Evolutionary conservation across 2,888 invertebrate genomes (phyloP).

Genomic region (Epiblema foenella): DNA sequence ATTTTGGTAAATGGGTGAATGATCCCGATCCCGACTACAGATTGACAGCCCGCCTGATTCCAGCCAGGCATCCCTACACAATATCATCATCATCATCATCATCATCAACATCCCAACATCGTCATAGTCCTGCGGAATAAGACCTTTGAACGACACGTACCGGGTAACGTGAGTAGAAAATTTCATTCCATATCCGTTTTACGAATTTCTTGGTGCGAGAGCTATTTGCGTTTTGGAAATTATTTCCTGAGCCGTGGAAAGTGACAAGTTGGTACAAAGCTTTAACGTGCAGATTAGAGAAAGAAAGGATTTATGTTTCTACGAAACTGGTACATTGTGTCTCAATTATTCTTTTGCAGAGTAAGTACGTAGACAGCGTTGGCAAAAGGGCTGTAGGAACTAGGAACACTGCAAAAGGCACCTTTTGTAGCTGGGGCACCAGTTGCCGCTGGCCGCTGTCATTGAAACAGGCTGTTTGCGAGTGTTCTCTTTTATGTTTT

Average conservation of each 20-base stretch:
- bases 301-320: constrained; percentile 17
- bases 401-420: constrained; percentile 6
- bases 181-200: constrained; percentile 17
- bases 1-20: no score
- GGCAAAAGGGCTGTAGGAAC: constrained; percentile 7
- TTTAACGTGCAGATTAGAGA: background rate
- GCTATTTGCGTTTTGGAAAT: constrained; percentile 21
- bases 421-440: constrained; percentile 19
- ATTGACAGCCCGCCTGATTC: no score
- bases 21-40: no score
- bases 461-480: constrained; percentile 1
- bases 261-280: constrained; percentile 36
- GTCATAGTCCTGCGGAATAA: no score
- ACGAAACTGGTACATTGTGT: constrained; percentile 3
- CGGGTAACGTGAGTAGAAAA: background rate
- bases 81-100: no score
- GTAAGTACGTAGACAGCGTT: background rate
- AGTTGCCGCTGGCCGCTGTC: constrained; percentile 10
- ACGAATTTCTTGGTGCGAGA: constrained; percentile 2
- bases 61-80: no score
- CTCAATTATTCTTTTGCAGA: constrained; percentile 11
- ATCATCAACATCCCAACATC: no score
- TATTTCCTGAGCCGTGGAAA: constrained; percentile 11
- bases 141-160: no score
- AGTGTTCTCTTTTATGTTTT: background rate